Percentiles rank a stretch among this genome's conserved stretches.
Conservation (phyloP, 2,113 vertebrate species). For the Litocranius walleri region DNA sequence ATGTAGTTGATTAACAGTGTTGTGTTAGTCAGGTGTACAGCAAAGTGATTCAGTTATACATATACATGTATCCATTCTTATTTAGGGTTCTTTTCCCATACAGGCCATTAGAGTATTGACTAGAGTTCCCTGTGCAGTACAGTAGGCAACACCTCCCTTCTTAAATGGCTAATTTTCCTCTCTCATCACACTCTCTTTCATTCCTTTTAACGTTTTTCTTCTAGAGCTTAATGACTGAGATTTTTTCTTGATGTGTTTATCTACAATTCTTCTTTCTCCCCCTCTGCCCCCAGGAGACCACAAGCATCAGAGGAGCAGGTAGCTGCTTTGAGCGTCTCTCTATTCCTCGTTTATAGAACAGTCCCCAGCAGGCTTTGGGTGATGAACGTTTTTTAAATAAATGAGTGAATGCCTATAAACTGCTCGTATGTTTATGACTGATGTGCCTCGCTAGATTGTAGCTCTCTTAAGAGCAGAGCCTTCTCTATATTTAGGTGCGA, state of each 20-base stretch:
- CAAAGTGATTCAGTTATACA: background rate
- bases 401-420: background rate
- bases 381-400: background rate
- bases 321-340: background rate
- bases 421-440: background rate
- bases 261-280: background rate
- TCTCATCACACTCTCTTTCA: background rate
- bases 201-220: background rate
- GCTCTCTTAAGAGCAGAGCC: background rate
- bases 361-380: background rate
- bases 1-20: background rate
- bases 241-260: background rate
- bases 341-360: background rate
- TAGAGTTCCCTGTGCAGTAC: background rate
- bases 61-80: background rate
- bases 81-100: background rate
- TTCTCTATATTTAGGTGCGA: background rate
- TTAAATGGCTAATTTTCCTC: background rate
- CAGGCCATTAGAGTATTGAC: background rate
- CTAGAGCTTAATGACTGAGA: background rate
- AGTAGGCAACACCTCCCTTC: background rate
- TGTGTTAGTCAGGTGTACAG: background rate
- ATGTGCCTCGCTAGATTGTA: background rate
- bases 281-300: background rate
- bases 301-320: background rate